Conservation (phyloP, 2,888 invertebrate species). For the Aethes cnicana region DNA sequence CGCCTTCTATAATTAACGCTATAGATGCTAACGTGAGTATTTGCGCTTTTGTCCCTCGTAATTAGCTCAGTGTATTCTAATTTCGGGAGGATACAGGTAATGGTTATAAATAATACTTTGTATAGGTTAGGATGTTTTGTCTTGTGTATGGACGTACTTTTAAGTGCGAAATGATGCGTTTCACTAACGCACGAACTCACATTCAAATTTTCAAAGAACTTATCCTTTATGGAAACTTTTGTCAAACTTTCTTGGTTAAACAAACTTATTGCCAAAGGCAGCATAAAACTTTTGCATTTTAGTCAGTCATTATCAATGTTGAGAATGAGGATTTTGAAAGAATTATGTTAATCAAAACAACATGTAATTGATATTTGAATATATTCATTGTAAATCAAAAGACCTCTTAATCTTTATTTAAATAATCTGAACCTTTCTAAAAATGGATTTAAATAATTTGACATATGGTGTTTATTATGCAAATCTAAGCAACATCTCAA, state of each 20-base stretch:
- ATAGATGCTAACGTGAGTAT: conserved; percentile 45
- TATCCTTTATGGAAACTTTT: conserved; percentile 22
- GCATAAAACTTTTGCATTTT: background rate
- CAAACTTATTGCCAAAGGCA: conserved; percentile 10
- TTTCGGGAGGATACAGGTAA: conserved; percentile 35
- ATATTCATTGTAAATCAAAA: too few species aligned
- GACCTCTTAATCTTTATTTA: too few species aligned
- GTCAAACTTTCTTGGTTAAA: conserved; percentile 13
- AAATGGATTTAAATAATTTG: too few species aligned
- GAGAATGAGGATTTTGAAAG: too few species aligned
- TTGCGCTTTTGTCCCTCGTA: conserved; percentile 38
- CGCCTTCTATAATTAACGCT: conserved; percentile 64
- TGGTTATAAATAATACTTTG: conserved; percentile 72
- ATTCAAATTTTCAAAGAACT: background rate
- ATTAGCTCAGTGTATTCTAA: conserved; percentile 37
- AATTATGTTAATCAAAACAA: too few species aligned
- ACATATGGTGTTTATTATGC: too few species aligned
- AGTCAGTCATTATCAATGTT: too few species aligned
- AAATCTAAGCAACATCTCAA: too few species aligned
- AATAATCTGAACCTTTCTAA: too few species aligned
- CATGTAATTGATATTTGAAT: too few species aligned
- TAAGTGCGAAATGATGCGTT: conserved; percentile 24
- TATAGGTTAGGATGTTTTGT: conserved; percentile 72
- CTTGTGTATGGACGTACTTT: conserved; percentile 48
- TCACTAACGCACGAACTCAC: background rate